Evolutionary conservation across 2,113 vertebrate genomes (phyloP).

Genomic region (Candoia aspera): DNA sequence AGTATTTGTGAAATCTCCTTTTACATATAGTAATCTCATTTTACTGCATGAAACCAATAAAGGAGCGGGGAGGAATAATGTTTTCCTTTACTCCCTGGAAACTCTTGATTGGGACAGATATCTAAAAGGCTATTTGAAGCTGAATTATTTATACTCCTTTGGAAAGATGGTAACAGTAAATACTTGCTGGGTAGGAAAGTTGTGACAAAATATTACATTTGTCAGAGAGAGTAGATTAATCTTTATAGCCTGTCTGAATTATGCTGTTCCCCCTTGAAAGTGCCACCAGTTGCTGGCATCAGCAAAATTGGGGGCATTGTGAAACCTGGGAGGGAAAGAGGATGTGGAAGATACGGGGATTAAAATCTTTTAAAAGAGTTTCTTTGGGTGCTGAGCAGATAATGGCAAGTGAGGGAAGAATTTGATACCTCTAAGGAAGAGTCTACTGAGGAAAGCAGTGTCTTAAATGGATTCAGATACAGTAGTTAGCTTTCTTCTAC

Average conservation of each 20-base stretch:
- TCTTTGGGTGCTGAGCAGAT: background rate
- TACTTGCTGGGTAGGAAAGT: background rate
- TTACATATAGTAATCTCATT: slow-evolving; percentile 1
- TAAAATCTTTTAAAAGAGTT: slow-evolving; percentile 25
- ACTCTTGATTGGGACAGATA: background rate
- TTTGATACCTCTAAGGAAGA: slow-evolving; percentile 14
- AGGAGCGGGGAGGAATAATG: background rate
- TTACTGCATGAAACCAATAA: slow-evolving; percentile 1
- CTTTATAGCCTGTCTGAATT: slow-evolving; percentile 6
- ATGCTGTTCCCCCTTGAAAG: background rate
- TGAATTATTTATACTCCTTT: slow-evolving; percentile 45
- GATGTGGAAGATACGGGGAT: slow-evolving; percentile 5
- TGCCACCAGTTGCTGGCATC: slow-evolving; percentile 1
- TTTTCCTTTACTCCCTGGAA: background rate
- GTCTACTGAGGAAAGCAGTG: background rate
- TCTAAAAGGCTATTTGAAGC: slow-evolving; percentile 18
- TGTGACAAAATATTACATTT: slow-evolving; percentile 20
- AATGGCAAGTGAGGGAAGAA: background rate
- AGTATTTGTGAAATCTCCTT: background rate
- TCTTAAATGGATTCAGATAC: background rate
- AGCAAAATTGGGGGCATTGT: slow-evolving; percentile 20
- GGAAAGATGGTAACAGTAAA: slow-evolving; percentile 21
- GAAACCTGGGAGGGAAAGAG: background rate
- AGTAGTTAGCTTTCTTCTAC: background rate
- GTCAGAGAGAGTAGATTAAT: slow-evolving; percentile 17